Percentiles rank a stretch among this genome's conserved stretches.
Conservation (phyloP, 2,888 invertebrate genomes). For the Himalopsyche anomala region DNA sequence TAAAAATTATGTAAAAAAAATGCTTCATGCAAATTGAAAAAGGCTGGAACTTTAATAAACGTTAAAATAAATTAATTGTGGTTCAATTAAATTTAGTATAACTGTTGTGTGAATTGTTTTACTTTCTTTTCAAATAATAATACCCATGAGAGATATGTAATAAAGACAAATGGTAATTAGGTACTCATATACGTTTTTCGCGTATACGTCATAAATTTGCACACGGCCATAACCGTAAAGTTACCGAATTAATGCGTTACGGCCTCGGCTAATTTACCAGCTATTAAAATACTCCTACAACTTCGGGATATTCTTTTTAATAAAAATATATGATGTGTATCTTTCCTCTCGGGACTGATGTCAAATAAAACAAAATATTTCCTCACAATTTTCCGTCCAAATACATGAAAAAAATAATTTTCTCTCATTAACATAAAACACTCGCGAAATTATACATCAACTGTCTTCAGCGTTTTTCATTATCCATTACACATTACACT, state of each 20-base stretch:
- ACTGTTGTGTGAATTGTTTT: no score
- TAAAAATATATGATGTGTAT: slow-evolving; percentile 9
- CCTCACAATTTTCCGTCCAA: slow-evolving; percentile 6
- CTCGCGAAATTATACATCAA: neutral
- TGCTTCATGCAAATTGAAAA: no score
- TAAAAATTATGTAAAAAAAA: no score
- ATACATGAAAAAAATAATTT: neutral
- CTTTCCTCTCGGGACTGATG: slow-evolving; percentile 22
- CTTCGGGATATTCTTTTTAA: slow-evolving; percentile 19
- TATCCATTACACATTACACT: slow-evolving; percentile 10
- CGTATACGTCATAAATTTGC: neutral
- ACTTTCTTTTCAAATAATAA: no score
- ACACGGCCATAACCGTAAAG: neutral
- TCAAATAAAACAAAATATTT: slow-evolving; percentile 32
- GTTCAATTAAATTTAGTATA: no score
- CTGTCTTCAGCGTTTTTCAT: no score
- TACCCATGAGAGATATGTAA: no score
- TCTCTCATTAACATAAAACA: neutral
- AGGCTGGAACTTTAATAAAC: no score
- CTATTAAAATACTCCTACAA: neutral
- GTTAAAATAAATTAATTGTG: no score
- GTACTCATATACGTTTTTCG: neutral
- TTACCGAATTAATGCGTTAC: neutral
- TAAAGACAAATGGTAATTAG: no score
- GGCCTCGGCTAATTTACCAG: slow-evolving; percentile 9